These are phyloP conservation scores for Zeugodacus cucurbitae DNA, from an alignment of 1,140 invertebrate species.

Conservation along the genomic window DNA sequence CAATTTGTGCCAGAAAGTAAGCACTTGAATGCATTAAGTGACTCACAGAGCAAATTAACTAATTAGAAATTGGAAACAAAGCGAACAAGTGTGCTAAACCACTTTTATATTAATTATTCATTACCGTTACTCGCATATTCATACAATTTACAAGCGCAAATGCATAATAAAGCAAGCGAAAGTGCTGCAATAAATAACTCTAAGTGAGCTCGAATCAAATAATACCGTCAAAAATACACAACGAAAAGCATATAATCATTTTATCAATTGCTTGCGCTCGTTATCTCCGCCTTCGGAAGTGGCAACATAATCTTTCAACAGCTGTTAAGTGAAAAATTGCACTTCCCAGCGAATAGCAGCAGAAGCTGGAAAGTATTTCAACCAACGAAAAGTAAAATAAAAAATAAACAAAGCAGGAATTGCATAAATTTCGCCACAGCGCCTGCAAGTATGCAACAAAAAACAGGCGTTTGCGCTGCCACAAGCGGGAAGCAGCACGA, in stretches of 20 bases:
- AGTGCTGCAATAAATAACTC: too few relatives aligned
- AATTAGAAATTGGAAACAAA: too few relatives aligned
- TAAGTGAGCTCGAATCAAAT: too few relatives aligned
- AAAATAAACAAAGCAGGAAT: background rate
- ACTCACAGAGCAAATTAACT: background rate
- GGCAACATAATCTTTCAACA: background rate
- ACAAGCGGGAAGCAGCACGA: background rate
- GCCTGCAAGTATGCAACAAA: background rate
- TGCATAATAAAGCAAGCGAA: too few relatives aligned
- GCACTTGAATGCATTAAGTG: background rate
- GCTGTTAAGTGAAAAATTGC: conserved; percentile 19
- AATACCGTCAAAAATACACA: too few relatives aligned
- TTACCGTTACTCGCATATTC: too few relatives aligned
- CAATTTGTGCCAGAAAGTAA: too few relatives aligned
- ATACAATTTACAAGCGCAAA: too few relatives aligned
- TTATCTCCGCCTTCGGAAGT: background rate
- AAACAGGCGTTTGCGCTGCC: background rate
- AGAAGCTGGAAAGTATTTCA: background rate
- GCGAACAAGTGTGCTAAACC: too few relatives aligned
- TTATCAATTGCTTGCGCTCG: background rate
- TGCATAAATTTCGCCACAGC: background rate
- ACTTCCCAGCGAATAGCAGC: background rate
- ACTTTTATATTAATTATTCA: too few relatives aligned
- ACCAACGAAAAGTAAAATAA: background rate
- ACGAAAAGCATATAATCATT: background rate